Evolutionary conservation across 2,113 vertebrate genomes (phyloP), one percentile per base, ranked within the genome.

Genomic region (Urocolius indicus): DNA sequence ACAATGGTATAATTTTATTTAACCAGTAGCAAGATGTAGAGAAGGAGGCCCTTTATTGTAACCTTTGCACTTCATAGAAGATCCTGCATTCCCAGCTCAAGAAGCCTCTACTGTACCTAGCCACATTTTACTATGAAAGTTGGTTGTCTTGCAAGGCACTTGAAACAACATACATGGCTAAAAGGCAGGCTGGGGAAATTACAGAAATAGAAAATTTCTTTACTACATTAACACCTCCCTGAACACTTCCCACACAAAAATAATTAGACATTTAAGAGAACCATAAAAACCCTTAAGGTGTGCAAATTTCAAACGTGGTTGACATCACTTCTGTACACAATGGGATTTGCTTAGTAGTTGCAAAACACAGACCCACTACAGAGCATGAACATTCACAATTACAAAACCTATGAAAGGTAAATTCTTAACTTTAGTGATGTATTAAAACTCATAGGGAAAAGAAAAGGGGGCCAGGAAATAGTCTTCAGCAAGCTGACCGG

Each of bases 251-350:
- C 34, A 79, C 49, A 57, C 55, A 79, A 62, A 83, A 88, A 63
- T 58, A 90, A 92, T 96, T 93, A 94, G 63, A 86, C 19, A 27
- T 73, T 95, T 88, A 90, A 90, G 71, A 76, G 41, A 79, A 85
- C 61, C 0, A 0, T 49, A 61, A 94, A 79, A 87, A 21, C 27
- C 45, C 75, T 87, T 23, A 36, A 95, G 85, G 59, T 80, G n/a
- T 58, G 51, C 24, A 73, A 32, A 85, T 88, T 94, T 93, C 67
- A 85, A 69, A 92, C 16, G 58, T 4, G 3, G 46, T 27, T 76
- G 67, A 36, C 27, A 9, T 51, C 0, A 0, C 54, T 76, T 69
- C 26, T 54, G 30, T 80, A 15, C 30, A 43, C n/a, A 54, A 59
- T 16, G 59, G 29, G 51, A 74, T 83, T 88, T 85, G 54, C 73